phyloP scores from a whole-genome alignment of 2,888 invertebrate genomes.

The Spodoptera picta region DNA sequence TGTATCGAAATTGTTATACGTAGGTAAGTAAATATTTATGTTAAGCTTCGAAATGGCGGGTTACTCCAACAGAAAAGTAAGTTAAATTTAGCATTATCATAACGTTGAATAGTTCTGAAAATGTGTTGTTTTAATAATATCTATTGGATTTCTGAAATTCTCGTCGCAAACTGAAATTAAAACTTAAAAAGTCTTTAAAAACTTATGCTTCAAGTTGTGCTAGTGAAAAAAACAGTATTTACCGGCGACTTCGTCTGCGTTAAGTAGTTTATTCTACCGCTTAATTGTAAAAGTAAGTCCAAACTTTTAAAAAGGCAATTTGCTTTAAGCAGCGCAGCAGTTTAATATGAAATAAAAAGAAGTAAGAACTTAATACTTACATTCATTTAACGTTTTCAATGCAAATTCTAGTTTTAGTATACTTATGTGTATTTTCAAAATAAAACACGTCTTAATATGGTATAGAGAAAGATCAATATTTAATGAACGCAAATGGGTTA shows the following conservation, averaged over 20 bases:
- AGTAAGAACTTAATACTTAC: too few species aligned
- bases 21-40: slow-evolving; percentile 1
- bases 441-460: slow-evolving; percentile 18
- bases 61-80: slow-evolving; percentile 4
- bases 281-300: slow-evolving; percentile 42
- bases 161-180: slow-evolving; percentile 38
- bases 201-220: slow-evolving; percentile 23
- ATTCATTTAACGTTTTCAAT: not conserved
- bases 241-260: slow-evolving; percentile 23
- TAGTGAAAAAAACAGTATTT: slow-evolving; percentile 26
- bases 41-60: slow-evolving; percentile 6
- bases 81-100: slow-evolving; percentile 6
- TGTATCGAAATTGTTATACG: slow-evolving; percentile 3
- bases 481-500: slow-evolving; percentile 45
- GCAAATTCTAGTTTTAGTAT: too few species aligned
- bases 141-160: slow-evolving; percentile 25
- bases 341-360: slow-evolving; percentile 6
- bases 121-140: slow-evolving; percentile 30
- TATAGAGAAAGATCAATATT: slow-evolving; percentile 34
- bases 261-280: slow-evolving; percentile 37
- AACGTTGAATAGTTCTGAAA: slow-evolving; percentile 17
- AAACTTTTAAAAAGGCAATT: slow-evolving; percentile 27
- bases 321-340: slow-evolving; percentile 11
- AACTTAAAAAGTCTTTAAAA: slow-evolving; percentile 43
- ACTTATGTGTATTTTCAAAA: slow-evolving; percentile 6